Percentiles rank a stretch among this genome's conserved stretches.
phyloP scores from a whole-genome alignment of 2,888 invertebrate species.

The Prostheceraeus crozeri region DNA sequence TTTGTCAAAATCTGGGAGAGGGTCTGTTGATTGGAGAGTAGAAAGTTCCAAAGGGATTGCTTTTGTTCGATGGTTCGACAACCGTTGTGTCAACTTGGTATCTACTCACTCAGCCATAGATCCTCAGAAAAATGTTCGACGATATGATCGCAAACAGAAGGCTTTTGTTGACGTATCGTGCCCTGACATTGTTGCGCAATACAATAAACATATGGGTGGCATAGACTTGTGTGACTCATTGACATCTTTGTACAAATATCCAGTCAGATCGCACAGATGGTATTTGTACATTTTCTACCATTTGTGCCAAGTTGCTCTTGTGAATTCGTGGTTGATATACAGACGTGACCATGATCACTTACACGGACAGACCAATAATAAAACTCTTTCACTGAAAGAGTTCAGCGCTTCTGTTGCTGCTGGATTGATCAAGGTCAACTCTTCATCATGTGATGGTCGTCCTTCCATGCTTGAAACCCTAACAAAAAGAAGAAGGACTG shows the following conservation, averaged over 20 bases:
- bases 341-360: too few species aligned
- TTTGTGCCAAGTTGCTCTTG: slow-evolving; percentile 28
- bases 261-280: neutral
- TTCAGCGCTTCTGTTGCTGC: too few species aligned
- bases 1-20: slow-evolving; percentile 33
- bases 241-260: slow-evolving; percentile 22
- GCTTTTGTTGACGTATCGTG: slow-evolving; percentile 22
- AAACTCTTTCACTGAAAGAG: too few species aligned
- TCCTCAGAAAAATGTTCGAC: neutral
- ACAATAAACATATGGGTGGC: slow-evolving; percentile 33
- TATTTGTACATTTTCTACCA: slow-evolving; percentile 5
- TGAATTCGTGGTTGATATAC: slow-evolving; percentile 32
- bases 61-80: slow-evolving; percentile 38
- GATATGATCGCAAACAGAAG: slow-evolving; percentile 27
- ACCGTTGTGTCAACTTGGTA: slow-evolving; percentile 30
- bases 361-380: too few species aligned
- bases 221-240: slow-evolving; percentile 26
- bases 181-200: slow-evolving; percentile 26
- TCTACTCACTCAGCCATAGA: slow-evolving; percentile 16
- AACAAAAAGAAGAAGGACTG: too few species aligned
- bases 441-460: too few species aligned
- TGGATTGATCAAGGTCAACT: too few species aligned
- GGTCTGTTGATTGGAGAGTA: slow-evolving; percentile 26
- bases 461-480: too few species aligned
- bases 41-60: slow-evolving; percentile 13